Conservation (phyloP, 2,888 invertebrate genomes). For the Mythimna pallens region DNA sequence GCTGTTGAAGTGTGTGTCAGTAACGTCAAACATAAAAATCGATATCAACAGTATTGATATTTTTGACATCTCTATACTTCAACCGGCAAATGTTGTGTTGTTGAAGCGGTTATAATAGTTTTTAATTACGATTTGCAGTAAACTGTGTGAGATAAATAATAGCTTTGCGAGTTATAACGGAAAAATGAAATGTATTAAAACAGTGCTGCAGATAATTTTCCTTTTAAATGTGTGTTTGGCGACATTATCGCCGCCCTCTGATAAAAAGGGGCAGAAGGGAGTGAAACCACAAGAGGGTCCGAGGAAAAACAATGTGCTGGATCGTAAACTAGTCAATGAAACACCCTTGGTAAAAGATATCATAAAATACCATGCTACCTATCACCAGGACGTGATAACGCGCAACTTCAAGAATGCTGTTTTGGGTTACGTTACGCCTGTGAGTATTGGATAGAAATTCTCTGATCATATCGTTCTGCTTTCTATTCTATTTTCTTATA, state of each 20-base stretch:
- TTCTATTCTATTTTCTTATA: not conserved
- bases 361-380: conserved; percentile 93
- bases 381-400: conserved; percentile 92
- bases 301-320: conserved; percentile 92
- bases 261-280: conserved; percentile 85
- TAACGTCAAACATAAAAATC: conserved; percentile 54
- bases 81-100: conserved; percentile 52
- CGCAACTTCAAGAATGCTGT: conserved; percentile 94
- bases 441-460: conserved; percentile 67
- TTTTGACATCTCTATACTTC: conserved; percentile 53
- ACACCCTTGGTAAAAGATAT: conserved; percentile 94
- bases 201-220: conserved; percentile 78
- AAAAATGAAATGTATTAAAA: conserved; percentile 82
- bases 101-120: not conserved
- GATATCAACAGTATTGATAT: conserved; percentile 52
- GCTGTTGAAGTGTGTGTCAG: not conserved
- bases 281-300: conserved; percentile 90
- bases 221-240: conserved; percentile 83
- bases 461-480: not conserved
- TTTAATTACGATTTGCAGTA: conserved; percentile 27
- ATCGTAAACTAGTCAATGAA: conserved; percentile 93
- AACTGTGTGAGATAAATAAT: conserved; percentile 19
- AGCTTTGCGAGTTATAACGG: conserved; percentile 14
- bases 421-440: conserved; percentile 98
- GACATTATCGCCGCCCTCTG: conserved; percentile 86